Evolutionary conservation across 1,140 invertebrate species (phyloP).

Genomic region (Drosophila triauraria): DNA sequence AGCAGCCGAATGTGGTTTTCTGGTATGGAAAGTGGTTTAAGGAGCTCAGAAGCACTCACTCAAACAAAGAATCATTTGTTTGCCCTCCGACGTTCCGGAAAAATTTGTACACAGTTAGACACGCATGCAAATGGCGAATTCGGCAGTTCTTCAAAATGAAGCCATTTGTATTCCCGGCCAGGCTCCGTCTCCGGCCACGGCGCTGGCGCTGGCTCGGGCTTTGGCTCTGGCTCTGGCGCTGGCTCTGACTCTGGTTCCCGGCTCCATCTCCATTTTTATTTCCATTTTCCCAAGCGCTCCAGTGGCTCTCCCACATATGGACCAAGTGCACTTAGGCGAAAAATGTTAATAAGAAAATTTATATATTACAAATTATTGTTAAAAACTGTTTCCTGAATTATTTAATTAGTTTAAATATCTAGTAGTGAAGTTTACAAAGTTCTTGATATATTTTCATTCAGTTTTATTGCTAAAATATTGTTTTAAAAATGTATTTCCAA

Average conservation of each 20-base stretch:
- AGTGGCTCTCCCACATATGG: constrained; percentile 5
- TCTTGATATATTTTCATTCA: too few relatives aligned
- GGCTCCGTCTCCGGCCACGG: constrained; percentile 2
- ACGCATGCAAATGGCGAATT: constrained; percentile 71
- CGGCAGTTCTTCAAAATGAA: constrained; percentile 64
- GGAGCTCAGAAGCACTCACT: constrained; percentile 17
- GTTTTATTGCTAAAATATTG: too few relatives aligned
- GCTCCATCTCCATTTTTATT: constrained; percentile 14
- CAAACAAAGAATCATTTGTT: constrained; percentile 52
- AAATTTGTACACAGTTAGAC: constrained; percentile 64
- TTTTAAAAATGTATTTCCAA: too few relatives aligned
- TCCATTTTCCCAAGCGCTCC: not conserved
- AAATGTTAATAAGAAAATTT: too few relatives aligned
- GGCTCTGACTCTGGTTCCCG: not conserved
- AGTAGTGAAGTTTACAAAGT: too few relatives aligned
- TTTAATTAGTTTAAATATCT: too few relatives aligned
- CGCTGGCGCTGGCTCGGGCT: not conserved
- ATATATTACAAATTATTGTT: not conserved
- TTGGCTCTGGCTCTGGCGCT: not conserved
- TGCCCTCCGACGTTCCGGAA: constrained; percentile 39
- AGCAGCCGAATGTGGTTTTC: constrained; percentile 5
- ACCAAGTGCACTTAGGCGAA: not conserved
- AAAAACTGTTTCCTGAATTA: too few relatives aligned
- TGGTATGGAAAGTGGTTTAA: constrained; percentile 17
- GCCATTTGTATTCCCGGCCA: constrained; percentile 71